Evolutionary conservation across 2,888 invertebrate species (phyloP).

Genomic region (Callyntrura sp.): DNA sequence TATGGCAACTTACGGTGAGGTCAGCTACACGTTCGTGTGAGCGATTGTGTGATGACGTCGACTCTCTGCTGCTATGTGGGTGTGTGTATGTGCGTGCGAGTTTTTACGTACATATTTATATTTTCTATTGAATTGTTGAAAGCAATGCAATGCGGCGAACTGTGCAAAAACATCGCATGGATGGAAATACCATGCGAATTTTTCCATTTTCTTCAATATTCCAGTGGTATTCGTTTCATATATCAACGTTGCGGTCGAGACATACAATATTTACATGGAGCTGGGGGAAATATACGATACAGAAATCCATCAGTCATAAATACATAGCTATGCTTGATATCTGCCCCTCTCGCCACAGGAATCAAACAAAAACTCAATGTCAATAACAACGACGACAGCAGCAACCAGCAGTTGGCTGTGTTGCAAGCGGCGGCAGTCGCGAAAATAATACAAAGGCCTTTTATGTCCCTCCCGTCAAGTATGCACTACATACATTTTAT

Average conservation of each 20-base stretch:
- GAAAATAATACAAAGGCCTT: no score
- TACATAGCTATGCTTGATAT: no score
- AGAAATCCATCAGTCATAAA: background rate
- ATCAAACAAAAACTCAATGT: constrained; percentile 15
- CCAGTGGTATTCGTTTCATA: no score
- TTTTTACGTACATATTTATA: background rate
- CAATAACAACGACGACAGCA: constrained; percentile 1
- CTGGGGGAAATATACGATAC: no score
- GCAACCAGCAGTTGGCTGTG: background rate
- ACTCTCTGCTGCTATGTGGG: background rate
- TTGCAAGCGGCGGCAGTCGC: no score
- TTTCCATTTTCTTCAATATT: constrained; percentile 9
- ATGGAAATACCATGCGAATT: constrained; percentile 45
- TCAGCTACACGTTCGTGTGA: constrained; percentile 35
- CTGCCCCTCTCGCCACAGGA: background rate
- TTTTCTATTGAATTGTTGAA: background rate
- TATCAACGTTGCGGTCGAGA: background rate
- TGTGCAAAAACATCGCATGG: constrained; percentile 28
- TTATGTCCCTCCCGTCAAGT: background rate
- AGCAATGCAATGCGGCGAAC: constrained; percentile 27
- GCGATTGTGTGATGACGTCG: background rate
- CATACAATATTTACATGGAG: background rate
- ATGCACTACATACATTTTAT: background rate
- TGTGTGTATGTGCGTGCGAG: background rate
- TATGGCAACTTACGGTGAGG: constrained; percentile 35